A percentile compares a stretch with the other conserved stretches of the same genome.
Conservation (phyloP, 2,797 vertebrate genomes). For the Anomalospiza imberbis region DNA sequence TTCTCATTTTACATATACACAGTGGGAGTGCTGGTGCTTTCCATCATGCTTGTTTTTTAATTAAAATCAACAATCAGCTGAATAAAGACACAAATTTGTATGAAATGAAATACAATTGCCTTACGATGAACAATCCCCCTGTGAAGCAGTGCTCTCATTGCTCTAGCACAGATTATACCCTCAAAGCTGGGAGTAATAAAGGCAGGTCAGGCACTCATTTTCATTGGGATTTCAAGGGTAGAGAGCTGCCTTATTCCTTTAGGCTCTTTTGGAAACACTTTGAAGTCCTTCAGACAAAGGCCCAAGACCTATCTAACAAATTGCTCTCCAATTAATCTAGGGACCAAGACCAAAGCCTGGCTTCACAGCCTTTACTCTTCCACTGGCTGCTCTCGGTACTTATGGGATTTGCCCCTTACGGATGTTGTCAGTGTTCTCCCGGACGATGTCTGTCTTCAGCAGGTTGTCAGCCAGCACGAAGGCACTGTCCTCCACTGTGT, state of each 20-base stretch:
- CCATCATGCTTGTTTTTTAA: constrained; percentile 57
- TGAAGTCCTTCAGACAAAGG: not conserved
- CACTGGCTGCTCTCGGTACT: accelerated
- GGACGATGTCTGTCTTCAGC: constrained; percentile 96
- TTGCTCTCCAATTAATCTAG: not conserved
- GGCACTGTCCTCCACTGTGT: constrained; percentile 96
- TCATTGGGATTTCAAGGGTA: not conserved
- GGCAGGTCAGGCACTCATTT: not conserved
- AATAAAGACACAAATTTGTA: constrained; percentile 56
- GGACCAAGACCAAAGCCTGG: not conserved
- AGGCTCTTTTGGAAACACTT: not conserved
- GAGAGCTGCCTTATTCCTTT: not conserved
- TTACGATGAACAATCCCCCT: not conserved
- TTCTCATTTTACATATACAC: constrained; percentile 44
- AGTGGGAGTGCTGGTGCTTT: constrained; percentile 38
- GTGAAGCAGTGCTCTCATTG: not conserved
- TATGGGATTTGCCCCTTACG: constrained; percentile 80
- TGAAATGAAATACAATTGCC: constrained; percentile 27
- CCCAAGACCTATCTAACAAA: not conserved
- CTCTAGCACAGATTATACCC: not conserved
- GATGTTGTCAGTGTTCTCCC: constrained; percentile 95
- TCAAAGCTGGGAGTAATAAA: not conserved
- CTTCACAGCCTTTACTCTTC: not conserved
- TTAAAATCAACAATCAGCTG: constrained; percentile 57
- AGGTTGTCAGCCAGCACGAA: constrained; percentile 97